A percentile compares a stretch with the other conserved stretches of the same genome.
phyloP scores from a whole-genome alignment of 2,797 vertebrate genomes.

The Dipus sagitta region DNA sequence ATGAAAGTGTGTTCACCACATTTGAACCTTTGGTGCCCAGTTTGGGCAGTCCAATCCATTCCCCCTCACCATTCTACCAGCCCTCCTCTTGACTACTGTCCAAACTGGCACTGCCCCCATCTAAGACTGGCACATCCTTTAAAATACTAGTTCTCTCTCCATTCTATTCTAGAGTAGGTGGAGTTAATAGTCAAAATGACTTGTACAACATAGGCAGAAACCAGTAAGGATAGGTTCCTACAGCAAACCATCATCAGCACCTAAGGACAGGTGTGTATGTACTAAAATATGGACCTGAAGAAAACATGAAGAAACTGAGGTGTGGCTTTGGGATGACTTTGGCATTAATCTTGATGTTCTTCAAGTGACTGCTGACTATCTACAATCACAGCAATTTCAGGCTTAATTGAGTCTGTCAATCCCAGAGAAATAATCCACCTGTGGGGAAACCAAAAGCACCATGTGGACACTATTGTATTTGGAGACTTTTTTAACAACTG shows the following conservation, averaged over 20 bases:
- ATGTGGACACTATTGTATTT: background rate
- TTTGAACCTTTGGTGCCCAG: background rate
- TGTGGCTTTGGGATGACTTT: background rate
- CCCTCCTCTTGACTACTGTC: background rate
- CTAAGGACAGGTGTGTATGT: background rate
- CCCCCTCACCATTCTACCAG: constrained; percentile 13
- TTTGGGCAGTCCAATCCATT: background rate
- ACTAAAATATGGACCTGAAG: background rate
- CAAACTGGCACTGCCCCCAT: background rate
- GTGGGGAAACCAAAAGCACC: background rate
- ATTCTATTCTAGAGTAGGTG: background rate
- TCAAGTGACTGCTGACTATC: background rate
- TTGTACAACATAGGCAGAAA: background rate
- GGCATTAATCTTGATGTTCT: background rate
- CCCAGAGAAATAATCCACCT: background rate
- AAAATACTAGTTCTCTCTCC: background rate
- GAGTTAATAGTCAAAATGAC: constrained; percentile 62
- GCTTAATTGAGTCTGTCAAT: background rate
- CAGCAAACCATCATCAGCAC: background rate
- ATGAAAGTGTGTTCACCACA: background rate
- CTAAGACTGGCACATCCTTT: background rate
- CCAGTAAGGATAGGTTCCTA: background rate
- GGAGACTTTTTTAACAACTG: background rate
- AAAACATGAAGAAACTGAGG: background rate
- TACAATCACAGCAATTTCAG: background rate